Evolutionary conservation across 37 sponge, comb jelly and placozoan species (phyloP).

Genomic region (Spongilla lacustris): DNA sequence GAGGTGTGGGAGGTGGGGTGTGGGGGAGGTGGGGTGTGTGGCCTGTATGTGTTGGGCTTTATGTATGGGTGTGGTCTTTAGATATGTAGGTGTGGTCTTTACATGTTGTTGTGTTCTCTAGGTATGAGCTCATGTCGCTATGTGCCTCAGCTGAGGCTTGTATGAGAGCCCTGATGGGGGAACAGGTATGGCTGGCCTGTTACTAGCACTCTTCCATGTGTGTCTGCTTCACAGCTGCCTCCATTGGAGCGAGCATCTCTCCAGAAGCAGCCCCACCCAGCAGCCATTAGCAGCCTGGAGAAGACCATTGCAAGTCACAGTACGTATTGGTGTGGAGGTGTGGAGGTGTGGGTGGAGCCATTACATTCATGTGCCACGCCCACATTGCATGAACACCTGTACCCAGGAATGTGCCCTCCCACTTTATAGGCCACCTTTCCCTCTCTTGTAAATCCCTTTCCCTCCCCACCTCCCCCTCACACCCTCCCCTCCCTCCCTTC

Average conservation of each 20-base stretch:
- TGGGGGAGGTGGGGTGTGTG: background rate
- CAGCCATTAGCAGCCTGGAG: constrained; percentile 74
- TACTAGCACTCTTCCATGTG: background rate
- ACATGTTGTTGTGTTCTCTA: background rate
- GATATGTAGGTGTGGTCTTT: background rate
- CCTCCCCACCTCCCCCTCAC: too few relatives aligned
- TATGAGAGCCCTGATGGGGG: constrained; percentile 80
- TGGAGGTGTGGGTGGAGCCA: too few relatives aligned
- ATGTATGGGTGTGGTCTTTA: background rate
- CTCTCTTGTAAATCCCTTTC: too few relatives aligned
- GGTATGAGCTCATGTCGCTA: constrained; percentile 83
- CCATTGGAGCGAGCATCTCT: constrained; percentile 53
- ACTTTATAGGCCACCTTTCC: too few relatives aligned
- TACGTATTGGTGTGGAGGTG: too few relatives aligned
- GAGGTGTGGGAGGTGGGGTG: too few relatives aligned
- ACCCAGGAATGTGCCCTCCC: too few relatives aligned
- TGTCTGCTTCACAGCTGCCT: constrained; percentile 29
- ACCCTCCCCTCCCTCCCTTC: too few relatives aligned
- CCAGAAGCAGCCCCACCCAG: constrained; percentile 59
- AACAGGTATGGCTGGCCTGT: constrained; percentile 41
- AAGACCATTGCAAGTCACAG: constrained; percentile 73
- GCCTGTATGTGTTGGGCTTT: background rate
- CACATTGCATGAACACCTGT: too few relatives aligned
- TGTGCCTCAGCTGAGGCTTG: constrained; percentile 87
- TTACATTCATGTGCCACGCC: too few relatives aligned